These are phyloP conservation scores for Drosophila ustulata DNA, from an alignment of 2,888 invertebrate genomes.

Conservation along the genomic window DNA sequence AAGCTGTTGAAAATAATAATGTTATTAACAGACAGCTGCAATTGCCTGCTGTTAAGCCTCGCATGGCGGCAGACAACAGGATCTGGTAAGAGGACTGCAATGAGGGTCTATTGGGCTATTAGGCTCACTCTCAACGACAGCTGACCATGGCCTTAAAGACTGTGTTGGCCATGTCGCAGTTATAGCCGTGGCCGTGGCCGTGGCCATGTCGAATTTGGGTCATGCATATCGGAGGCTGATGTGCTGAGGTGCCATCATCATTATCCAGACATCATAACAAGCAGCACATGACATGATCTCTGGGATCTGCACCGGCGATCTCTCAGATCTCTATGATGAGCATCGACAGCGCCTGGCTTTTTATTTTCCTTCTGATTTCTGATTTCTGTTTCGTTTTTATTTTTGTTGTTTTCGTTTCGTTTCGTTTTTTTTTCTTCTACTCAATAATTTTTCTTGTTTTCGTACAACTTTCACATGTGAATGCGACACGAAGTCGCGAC, in stretches of 20 bases:
- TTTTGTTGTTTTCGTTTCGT: slow-evolving; percentile 24
- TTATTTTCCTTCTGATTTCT: slow-evolving; percentile 26
- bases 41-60: neutral
- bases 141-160: neutral
- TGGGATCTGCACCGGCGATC: slow-evolving; percentile 4
- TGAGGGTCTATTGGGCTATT: slow-evolving; percentile 4
- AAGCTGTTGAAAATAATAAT: too few relatives aligned
- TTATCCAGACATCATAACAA: slow-evolving; percentile 55
- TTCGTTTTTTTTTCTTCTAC: slow-evolving; percentile 37
- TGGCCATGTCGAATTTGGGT: slow-evolving; percentile 43
- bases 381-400: slow-evolving; percentile 20
- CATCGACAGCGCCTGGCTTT: slow-evolving; percentile 43
- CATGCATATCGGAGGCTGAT: slow-evolving; percentile 32
- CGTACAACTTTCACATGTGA: slow-evolving; percentile 74
- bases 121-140: neutral
- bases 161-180: neutral
- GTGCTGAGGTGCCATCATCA: slow-evolving; percentile 58
- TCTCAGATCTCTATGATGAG: slow-evolving; percentile 36
- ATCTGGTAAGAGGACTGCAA: slow-evolving; percentile 4
- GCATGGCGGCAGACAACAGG: neutral
- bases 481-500: slow-evolving; percentile 41
- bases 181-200: neutral
- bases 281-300: slow-evolving; percentile 66
- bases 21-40: neutral
- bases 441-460: slow-evolving; percentile 71